Base-by-base conservation (phyloP, 1,140 invertebrate genomes). In the Neodiprion pinetum region DNA sequence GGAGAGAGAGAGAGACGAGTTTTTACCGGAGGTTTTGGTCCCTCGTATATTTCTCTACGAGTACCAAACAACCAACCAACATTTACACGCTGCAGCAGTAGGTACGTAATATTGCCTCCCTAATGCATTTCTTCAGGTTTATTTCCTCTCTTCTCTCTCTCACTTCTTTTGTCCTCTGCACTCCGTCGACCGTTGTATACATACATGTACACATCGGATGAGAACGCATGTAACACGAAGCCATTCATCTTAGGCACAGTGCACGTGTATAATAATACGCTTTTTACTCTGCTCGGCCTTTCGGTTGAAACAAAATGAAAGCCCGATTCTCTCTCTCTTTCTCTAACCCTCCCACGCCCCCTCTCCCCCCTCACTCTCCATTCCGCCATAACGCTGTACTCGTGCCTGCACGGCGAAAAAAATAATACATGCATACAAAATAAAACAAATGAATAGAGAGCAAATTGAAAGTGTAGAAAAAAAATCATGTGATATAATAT, bases 381-480 rank as follows among this genome's bases (percentile, higher is more conserved):
- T 40, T 40, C 28, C 28, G 0, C 5, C 28, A 40, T 40, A 1
- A 1, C 28, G 28, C 0, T 40, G 28, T 5, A 40, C 28, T 40
- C 28, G 28, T 40, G 28, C 17, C 17, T 21, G 17, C 17, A 21
- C 17, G 17, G 17, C 17, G 17, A 21, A 40, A 40, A 40, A 40
- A 40, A 40, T 2, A 5, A 40, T 40, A 40, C 0, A 40, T 21
- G 17, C 0, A 40, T 3, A 61, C 0, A 9, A 61, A 61, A 17
- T 17, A 61, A 17, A 12, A 17, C 4, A 14, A 12, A 17, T 7
- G 82, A 80, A 83, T 82, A 80, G 78, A 79, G 82, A 79, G 79
- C 80, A 84, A 78, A 84, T 82, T 84, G 79, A 84, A 85, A 83
- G 79, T 79, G 73, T 74, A 82, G 83, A 81, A 83, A 82, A 82